Conservation (phyloP, 2,113 vertebrate species). For the Delphinus delphis region DNA sequence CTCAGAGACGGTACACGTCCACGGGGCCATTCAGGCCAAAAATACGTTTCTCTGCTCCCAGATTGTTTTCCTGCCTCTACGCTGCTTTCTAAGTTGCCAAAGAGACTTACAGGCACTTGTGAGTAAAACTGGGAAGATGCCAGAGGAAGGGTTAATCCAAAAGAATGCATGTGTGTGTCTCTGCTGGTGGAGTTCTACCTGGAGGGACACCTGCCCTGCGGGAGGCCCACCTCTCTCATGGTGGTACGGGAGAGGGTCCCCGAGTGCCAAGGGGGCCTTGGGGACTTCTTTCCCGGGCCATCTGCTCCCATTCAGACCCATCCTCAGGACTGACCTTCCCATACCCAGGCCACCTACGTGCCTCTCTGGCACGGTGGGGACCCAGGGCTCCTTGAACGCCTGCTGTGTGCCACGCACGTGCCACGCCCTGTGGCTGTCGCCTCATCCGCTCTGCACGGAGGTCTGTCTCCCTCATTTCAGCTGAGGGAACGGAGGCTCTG, state of each 20-base stretch:
- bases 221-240: fast-evolving
- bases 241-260: fast-evolving
- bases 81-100: not conserved
- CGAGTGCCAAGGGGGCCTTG: not conserved
- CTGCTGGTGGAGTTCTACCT: not conserved
- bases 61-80: not conserved
- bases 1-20: not conserved
- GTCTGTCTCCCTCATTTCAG: fast-evolving
- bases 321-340: not conserved
- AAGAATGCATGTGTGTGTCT: not conserved
- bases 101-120: not conserved
- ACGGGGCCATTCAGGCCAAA: not conserved
- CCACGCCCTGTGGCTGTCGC: fast-evolving
- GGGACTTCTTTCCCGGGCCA: fast-evolving
- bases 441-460: fast-evolving
- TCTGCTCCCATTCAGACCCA: not conserved
- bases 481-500: too few species aligned
- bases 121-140: not conserved
- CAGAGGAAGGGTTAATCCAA: not conserved
- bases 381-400: not conserved
- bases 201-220: fast-evolving
- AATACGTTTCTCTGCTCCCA: not conserved
- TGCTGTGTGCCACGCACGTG: fast-evolving
- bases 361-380: fast-evolving
- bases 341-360: fast-evolving